phyloP scores from a whole-genome alignment of 1,140 invertebrate species.

The Chymomyza costata region DNA sequence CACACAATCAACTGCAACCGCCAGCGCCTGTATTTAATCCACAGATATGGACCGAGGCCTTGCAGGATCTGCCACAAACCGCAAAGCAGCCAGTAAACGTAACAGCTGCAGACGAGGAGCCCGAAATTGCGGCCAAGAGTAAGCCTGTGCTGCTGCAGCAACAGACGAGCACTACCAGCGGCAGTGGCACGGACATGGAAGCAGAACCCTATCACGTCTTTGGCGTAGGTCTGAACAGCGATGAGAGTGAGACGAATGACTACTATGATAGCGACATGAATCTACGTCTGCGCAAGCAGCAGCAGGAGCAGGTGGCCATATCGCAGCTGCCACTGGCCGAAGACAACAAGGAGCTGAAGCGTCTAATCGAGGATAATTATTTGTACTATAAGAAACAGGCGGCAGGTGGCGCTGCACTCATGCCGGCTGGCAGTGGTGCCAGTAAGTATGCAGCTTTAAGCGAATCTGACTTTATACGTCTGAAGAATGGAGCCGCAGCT shows the following conservation, averaged over 20 bases:
- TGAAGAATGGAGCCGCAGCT: slow-evolving; percentile 45
- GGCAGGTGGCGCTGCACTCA: slow-evolving; percentile 6
- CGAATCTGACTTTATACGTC: slow-evolving; percentile 69
- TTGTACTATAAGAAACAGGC: slow-evolving; percentile 69
- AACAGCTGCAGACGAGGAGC: slow-evolving; percentile 2
- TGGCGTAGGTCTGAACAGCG: slow-evolving; percentile 50
- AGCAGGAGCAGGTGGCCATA: slow-evolving; percentile 17
- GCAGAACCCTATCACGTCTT: slow-evolving; percentile 56
- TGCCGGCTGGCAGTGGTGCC: background rate
- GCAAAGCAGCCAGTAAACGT: slow-evolving; percentile 5
- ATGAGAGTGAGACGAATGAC: slow-evolving; percentile 66
- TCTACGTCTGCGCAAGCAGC: slow-evolving; percentile 13
- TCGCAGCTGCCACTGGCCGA: slow-evolving; percentile 65
- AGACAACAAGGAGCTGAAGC: slow-evolving; percentile 74
- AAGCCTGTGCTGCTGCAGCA: slow-evolving; percentile 27
- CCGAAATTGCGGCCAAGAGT: no score
- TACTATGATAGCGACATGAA: slow-evolving; percentile 43
- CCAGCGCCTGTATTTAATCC: slow-evolving; percentile 55
- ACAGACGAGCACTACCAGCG: slow-evolving; percentile 57
- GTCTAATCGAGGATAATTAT: slow-evolving; percentile 73
- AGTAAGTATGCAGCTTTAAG: slow-evolving; percentile 58
- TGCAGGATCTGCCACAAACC: slow-evolving; percentile 16
- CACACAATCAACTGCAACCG: slow-evolving; percentile 44
- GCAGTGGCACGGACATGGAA: slow-evolving; percentile 50
- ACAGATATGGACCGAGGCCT: slow-evolving; percentile 51